Evolutionary conservation across 2,797 vertebrate genomes (phyloP).

Genomic region (Bryconaethiops microstoma): DNA sequence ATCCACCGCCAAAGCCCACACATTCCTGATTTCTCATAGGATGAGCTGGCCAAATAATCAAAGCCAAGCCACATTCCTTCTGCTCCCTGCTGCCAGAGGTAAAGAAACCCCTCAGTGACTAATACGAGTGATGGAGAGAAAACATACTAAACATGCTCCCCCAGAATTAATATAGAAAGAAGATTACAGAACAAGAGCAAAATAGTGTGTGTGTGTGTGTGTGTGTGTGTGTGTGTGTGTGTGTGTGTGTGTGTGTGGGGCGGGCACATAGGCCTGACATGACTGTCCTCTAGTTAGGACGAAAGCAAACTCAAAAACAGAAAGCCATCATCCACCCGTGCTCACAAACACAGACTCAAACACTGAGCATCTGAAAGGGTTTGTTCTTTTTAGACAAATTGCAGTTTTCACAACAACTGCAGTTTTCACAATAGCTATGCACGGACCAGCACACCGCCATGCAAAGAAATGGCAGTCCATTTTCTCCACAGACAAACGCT

Average conservation of each 20-base stretch:
- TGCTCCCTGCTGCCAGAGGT: slow-evolving; percentile 20
- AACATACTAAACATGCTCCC: background rate
- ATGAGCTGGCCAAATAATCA: slow-evolving; percentile 11
- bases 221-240: no score
- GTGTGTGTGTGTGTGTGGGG: no score
- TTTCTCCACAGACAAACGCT: slow-evolving; percentile 10
- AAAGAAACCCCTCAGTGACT: background rate
- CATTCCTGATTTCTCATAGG: slow-evolving; percentile 39
- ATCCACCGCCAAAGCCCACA: slow-evolving; percentile 23
- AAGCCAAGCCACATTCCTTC: background rate
- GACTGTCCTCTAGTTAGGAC: background rate
- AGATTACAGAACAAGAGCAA: background rate
- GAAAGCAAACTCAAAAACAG: background rate
- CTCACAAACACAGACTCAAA: background rate
- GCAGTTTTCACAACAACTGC: background rate
- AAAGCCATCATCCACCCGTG: background rate
- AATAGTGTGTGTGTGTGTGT: no score
- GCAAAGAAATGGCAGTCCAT: background rate
- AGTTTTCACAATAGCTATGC: background rate
- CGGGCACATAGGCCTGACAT: no score
- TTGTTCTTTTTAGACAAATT: background rate
- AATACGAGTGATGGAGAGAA: background rate
- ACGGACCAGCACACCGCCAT: background rate
- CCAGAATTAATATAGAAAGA: background rate
- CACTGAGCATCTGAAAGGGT: background rate